Evolutionary conservation across 2,797 vertebrate genomes (phyloP).

Genomic region (Thalassophryne amazonica): DNA sequence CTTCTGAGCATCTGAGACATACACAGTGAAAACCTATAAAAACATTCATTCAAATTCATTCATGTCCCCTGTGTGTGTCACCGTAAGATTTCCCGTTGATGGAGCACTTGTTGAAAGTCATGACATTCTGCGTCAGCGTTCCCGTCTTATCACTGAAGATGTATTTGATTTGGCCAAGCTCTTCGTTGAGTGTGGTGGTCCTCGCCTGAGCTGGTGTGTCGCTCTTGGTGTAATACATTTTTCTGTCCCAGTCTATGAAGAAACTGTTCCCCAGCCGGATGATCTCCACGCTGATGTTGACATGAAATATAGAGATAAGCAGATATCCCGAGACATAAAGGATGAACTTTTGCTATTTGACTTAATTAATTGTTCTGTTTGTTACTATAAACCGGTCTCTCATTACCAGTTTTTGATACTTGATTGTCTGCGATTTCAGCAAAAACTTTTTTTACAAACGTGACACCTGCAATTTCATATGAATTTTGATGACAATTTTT

Average conservation of each 20-base stretch:
- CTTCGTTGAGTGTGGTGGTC: constrained; percentile 93
- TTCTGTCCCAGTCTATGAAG: constrained; percentile 93
- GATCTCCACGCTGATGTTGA: constrained; percentile 85
- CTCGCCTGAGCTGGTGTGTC: constrained; percentile 87
- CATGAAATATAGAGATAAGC: not conserved
- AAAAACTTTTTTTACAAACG: too few relatives aligned
- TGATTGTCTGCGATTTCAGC: too few relatives aligned
- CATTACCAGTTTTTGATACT: too few relatives aligned
- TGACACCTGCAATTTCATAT: too few relatives aligned
- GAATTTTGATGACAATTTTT: too few relatives aligned
- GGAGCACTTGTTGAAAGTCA: constrained; percentile 92
- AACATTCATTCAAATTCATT: accelerated
- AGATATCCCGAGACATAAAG: too few relatives aligned
- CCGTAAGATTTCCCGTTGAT: constrained; percentile 88
- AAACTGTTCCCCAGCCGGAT: constrained; percentile 93
- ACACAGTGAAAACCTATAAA: not conserved
- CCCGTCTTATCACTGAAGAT: constrained; percentile 97
- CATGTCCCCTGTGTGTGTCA: constrained; percentile 31
- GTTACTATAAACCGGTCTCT: too few relatives aligned
- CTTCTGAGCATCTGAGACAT: too few relatives aligned
- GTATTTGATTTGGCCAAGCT: constrained; percentile 94
- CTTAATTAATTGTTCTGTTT: too few relatives aligned
- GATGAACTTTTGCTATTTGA: too few relatives aligned
- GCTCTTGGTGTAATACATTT: constrained; percentile 87
- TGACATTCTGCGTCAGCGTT: constrained; percentile 95